A percentile compares a stretch with the other conserved stretches of the same genome.
Conservation (phyloP, 2,888 invertebrate species). For the Erebia aethiops region DNA sequence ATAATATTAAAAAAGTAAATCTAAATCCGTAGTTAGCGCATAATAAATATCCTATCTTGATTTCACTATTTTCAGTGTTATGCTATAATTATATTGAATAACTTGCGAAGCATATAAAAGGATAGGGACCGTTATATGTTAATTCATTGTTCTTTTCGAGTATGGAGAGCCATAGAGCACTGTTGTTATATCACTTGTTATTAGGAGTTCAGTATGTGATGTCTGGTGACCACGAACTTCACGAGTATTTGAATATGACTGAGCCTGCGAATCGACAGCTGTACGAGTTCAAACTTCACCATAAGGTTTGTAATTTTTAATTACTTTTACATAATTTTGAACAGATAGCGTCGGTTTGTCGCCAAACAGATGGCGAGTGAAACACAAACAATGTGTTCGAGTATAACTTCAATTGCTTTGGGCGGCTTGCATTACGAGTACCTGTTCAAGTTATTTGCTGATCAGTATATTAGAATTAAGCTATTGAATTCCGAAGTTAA, state of each 20-base stretch:
- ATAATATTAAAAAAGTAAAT: too few species aligned
- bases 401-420: too few species aligned
- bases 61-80: background rate
- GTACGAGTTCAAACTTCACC: constrained; percentile 51
- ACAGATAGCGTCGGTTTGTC: too few species aligned
- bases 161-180: constrained; percentile 26
- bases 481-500: too few species aligned
- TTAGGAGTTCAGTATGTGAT: background rate
- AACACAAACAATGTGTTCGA: too few species aligned
- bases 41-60: background rate
- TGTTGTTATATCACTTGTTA: constrained; percentile 33
- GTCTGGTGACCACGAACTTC: background rate
- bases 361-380: too few species aligned
- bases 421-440: too few species aligned
- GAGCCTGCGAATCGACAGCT: constrained; percentile 50
- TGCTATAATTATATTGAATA: background rate
- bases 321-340: too few species aligned
- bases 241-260: constrained; percentile 38
- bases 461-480: too few species aligned
- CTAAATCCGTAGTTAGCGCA: too few species aligned
- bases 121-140: background rate
- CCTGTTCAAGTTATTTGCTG: too few species aligned
- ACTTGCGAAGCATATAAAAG: background rate
- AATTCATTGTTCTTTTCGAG: constrained; percentile 5
- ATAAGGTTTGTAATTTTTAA: constrained; percentile 48